These are phyloP conservation scores for Phataginus tetradactyla DNA, from an alignment of 2,797 vertebrate species.

Conservation along the genomic window DNA sequence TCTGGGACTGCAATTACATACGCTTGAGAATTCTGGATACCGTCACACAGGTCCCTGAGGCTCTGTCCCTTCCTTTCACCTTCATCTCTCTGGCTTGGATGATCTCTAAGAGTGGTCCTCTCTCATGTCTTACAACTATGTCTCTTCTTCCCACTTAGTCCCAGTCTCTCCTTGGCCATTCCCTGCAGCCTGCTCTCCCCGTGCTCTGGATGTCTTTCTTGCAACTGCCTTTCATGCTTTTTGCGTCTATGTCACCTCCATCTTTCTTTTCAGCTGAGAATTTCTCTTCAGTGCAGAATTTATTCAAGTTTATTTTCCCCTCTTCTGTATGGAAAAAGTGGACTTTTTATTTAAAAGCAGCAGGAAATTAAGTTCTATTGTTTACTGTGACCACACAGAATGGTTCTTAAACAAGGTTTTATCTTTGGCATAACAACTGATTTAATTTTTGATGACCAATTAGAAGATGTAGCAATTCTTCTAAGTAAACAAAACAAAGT, in stretches of 20 bases:
- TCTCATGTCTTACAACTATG: background rate
- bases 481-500: background rate
- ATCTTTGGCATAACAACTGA: background rate
- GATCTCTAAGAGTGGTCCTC: background rate
- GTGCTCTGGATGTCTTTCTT: background rate
- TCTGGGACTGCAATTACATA: background rate
- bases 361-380: background rate
- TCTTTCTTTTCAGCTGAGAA: background rate
- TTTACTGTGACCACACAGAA: background rate
- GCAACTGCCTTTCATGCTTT: background rate
- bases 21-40: background rate
- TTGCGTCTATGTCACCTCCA: background rate
- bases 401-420: background rate
- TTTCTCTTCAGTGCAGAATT: background rate
- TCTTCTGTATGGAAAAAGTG: background rate
- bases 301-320: background rate
- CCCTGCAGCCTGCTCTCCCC: background rate
- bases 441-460: background rate
- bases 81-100: background rate
- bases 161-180: fast-evolving
- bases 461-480: constrained; percentile 27
- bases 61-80: background rate
- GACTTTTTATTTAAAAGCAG: background rate
- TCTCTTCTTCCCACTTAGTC: fast-evolving
- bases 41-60: background rate